Evolutionary conservation across 1,140 invertebrate species (phyloP).

Genomic region (Augochlora pura): DNA sequence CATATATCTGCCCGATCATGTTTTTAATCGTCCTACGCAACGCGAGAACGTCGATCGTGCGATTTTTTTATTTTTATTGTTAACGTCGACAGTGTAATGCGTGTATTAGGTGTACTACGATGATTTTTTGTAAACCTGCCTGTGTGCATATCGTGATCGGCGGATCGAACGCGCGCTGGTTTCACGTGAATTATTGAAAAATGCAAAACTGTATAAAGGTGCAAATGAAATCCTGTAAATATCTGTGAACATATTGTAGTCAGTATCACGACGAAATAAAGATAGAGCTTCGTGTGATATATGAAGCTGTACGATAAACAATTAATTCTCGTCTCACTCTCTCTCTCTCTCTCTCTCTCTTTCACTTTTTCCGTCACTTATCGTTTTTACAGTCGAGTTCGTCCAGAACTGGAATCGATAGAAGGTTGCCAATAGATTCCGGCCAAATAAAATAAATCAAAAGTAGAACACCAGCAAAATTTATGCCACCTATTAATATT

Average conservation of each 20-base stretch:
- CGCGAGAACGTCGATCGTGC: not conserved
- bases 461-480: too few species aligned
- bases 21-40: not conserved
- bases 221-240: conserved; percentile 55
- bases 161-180: not conserved
- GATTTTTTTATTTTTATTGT: conserved; percentile 17
- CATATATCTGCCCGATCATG: not conserved
- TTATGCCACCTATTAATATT: too few species aligned
- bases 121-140: conserved; percentile 25
- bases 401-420: not conserved
- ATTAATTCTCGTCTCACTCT: conserved; percentile 1
- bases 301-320: conserved; percentile 50
- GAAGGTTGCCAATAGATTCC: too few species aligned
- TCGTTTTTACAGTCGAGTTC: not conserved
- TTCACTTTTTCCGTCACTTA: not conserved
- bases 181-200: conserved; percentile 1
- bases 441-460: too few species aligned
- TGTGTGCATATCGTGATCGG: conserved; percentile 23
- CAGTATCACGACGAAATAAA: conserved; percentile 57
- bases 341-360: too few species aligned
- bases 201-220: conserved; percentile 48
- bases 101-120: conserved; percentile 25
- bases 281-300: conserved; percentile 52
- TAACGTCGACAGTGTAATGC: not conserved
- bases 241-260: conserved; percentile 60